A percentile compares a stretch with the other conserved stretches of the same genome.
phyloP scores from a whole-genome alignment of 2,113 vertebrate genomes.

The Labeo catla region DNA sequence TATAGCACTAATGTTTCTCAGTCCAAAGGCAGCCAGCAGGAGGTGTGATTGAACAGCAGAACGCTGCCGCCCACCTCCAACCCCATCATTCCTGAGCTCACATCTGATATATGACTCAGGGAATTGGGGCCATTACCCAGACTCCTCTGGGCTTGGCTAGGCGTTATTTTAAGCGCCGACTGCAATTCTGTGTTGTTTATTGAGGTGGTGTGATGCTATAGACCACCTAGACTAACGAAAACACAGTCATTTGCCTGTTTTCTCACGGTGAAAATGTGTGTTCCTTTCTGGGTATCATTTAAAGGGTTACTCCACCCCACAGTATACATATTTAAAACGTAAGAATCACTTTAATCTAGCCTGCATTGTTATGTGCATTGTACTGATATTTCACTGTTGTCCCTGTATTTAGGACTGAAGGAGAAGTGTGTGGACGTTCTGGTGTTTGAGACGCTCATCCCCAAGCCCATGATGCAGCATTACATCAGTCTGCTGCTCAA shows the following conservation, averaged over 20 bases:
- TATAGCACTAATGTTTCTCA: background rate
- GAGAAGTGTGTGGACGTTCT: conserved; percentile 96
- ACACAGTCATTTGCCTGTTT: background rate
- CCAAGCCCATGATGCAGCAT: conserved; percentile 99
- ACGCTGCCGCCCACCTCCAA: background rate
- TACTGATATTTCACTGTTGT: background rate
- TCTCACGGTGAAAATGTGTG: background rate
- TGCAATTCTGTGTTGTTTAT: conserved; percentile 60
- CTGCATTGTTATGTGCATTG: too few species aligned
- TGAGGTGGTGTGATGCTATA: conserved; percentile 53
- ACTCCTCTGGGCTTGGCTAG: conserved; percentile 42
- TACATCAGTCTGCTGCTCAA: conserved; percentile 96
- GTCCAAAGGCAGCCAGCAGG: background rate
- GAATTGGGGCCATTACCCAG: conserved; percentile 35
- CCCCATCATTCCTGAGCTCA: conserved; percentile 3
- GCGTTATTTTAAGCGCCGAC: conserved; percentile 71
- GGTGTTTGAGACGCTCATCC: conserved; percentile 95
- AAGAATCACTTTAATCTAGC: too few species aligned
- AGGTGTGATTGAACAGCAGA: background rate
- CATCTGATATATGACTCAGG: conserved; percentile 45
- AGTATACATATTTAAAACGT: too few species aligned
- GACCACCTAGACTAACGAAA: conserved; percentile 43
- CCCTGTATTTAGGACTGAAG: conserved; percentile 83
- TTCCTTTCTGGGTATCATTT: background rate
- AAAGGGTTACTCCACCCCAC: too few species aligned